A percentile compares a stretch with the other conserved stretches of the same genome.
These are phyloP conservation scores for Sarcophaga caerulescens DNA, from an alignment of 2,888 invertebrate species.

Conservation along the genomic window DNA sequence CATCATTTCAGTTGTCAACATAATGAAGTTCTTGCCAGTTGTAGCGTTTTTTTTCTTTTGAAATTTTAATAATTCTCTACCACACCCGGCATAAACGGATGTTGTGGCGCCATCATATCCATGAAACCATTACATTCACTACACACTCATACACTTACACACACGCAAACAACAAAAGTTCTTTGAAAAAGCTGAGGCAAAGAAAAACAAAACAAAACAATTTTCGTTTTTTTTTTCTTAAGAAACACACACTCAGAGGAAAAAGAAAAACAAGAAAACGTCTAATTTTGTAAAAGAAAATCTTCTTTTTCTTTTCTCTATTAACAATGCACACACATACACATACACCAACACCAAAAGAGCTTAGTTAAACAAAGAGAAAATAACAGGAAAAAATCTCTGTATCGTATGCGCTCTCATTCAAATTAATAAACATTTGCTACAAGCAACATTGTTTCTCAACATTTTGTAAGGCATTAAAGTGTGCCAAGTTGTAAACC, in stretches of 20 bases:
- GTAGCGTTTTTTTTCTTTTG: background rate
- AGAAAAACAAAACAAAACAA: conserved; percentile 17
- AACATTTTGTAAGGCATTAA: conserved; percentile 16
- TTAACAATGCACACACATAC: background rate
- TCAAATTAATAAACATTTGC: background rate
- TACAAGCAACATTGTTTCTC: conserved; percentile 27
- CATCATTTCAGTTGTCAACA: conserved; percentile 7
- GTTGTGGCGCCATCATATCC: conserved; percentile 66
- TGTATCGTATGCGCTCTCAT: background rate
- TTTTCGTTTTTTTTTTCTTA: conserved; percentile 18
- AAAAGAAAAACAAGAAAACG: conserved; percentile 12
- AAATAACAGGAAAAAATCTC: background rate
- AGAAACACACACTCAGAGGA: conserved; percentile 16
- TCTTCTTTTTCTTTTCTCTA: background rate
- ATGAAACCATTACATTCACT: conserved; percentile 10
- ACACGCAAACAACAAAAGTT: background rate
- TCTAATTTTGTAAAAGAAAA: background rate
- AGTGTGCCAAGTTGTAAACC: conserved; percentile 45
- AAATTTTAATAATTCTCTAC: conserved; percentile 23
- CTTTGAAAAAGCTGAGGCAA: conserved; percentile 5
- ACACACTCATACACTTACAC: conserved; percentile 9
- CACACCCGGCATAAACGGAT: conserved; percentile 66
- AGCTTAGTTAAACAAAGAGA: no score
- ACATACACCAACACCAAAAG: conserved; percentile 6
- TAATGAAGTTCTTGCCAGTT: background rate